Percentiles rank a stretch among this genome's conserved stretches.
Evolutionary conservation across 2,888 invertebrate species (phyloP).

Genomic region (Stenotaenia linearis): DNA sequence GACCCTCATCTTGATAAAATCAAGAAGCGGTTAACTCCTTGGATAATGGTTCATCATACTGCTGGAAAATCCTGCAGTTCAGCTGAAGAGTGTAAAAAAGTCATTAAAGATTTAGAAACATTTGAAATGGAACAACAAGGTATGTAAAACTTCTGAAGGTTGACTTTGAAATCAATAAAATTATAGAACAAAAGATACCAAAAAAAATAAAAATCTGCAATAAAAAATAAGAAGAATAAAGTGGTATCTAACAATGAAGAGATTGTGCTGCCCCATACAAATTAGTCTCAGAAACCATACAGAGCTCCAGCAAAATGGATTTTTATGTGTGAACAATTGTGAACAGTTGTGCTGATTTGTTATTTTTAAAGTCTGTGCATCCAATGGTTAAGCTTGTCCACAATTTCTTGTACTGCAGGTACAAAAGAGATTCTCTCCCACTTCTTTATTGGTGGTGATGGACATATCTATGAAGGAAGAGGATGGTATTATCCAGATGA

Average conservation of each 20-base stretch:
- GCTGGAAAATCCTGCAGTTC: neutral
- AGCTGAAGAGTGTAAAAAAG: neutral
- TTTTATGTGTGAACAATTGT: too few species aligned
- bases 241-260: too few species aligned
- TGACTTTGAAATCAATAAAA: too few species aligned
- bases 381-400: neutral
- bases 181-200: too few species aligned
- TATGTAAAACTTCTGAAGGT: too few species aligned
- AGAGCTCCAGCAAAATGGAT: too few species aligned
- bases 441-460: neutral
- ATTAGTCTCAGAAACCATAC: too few species aligned
- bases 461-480: neutral
- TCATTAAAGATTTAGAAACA: neutral
- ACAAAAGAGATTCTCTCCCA: neutral
- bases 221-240: neutral
- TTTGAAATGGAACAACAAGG: neutral
- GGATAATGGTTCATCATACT: neutral
- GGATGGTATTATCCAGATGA: neutral
- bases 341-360: too few species aligned
- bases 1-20: neutral
- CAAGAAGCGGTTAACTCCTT: neutral
- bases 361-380: too few species aligned
- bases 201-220: too few species aligned
- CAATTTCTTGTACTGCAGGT: neutral
- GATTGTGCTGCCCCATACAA: too few species aligned